Base-by-base conservation (phyloP, 1,140 invertebrate species). In the Temnothorax longispinosus region DNA sequence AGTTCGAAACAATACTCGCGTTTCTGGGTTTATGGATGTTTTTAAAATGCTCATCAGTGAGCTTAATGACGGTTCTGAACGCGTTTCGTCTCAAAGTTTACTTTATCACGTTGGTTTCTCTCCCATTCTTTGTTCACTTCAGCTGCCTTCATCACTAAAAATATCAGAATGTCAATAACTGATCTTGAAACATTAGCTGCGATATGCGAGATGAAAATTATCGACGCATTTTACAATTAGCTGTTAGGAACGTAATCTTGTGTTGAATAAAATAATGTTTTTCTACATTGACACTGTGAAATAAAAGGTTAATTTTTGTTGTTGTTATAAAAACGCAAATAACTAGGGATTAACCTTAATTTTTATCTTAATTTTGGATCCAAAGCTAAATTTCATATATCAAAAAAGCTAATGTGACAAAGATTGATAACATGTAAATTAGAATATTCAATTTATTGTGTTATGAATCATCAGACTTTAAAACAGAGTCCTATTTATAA, bases 21-120 rank as follows among this genome's bases (percentile, higher is more conserved):
- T 77, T 85, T 75, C 52, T 84, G 54, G 47, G 65, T 90, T 90
- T 90, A 90, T 88, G 88, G 52, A 60, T 5, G 65, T 65, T 50
- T 56, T 86, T 89, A 52, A 88, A 81, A 32, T n/a, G 85, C 52
- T 88, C 67, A 11, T 88, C 67, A 11, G 35, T 56, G 84, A 84
- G 50, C 41, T 76, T 67, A 77, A 75, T 1, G 47, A 69, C n/a
- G 65, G 2, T 69, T 64, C 32, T 18, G n/a, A 58, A 4, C 38
- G 13, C 18, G 32, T 56, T 58, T 54, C 8, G 35, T 18, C 38
- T 54, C 18, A 8, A 62, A 58, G 44, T 41, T 64, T 60, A 56
- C 38, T 71, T 47, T 71, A 15, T 13, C n/a, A 35, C 64, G 27
- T 3, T 13, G 47, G 10, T 75, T 69, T 35, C 10, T n/a, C 52